Conservation (phyloP, 2,113 vertebrate species). For the Pycnonotus jocosus region DNA sequence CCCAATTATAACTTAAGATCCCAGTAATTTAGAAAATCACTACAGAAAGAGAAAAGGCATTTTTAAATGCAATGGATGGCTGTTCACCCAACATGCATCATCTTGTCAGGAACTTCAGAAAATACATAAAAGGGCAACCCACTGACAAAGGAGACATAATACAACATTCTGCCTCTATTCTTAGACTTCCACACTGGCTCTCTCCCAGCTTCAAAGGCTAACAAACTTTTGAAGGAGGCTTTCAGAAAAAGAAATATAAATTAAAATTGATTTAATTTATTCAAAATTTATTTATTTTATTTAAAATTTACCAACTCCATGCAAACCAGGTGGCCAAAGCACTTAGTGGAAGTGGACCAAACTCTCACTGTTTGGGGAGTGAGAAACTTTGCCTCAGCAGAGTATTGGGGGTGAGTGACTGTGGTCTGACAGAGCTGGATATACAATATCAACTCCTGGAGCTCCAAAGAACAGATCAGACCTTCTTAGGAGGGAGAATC, state of each 20-base stretch:
- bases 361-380: not conserved
- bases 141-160: slow-evolving; percentile 1
- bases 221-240: not conserved
- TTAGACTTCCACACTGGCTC: not conserved
- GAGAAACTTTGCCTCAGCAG: not conserved
- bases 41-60: not conserved
- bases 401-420: not conserved
- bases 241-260: not conserved
- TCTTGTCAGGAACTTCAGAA: not conserved
- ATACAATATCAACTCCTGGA: accelerated
- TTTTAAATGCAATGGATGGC: not conserved
- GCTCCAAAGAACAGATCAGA: not conserved
- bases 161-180: not conserved
- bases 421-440: not conserved
- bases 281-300: too few species aligned
- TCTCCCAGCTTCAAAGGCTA: not conserved
- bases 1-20: not conserved
- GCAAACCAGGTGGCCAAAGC: not conserved
- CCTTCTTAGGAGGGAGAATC: not conserved
- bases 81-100: not conserved
- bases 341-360: not conserved
- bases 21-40: not conserved
- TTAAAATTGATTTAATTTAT: too few species aligned
- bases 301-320: not conserved
- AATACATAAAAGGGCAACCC: not conserved